These are phyloP conservation scores for Trissonchulus latispiculum DNA, from an alignment of 2,888 invertebrate genomes.

Conservation along the genomic window DNA sequence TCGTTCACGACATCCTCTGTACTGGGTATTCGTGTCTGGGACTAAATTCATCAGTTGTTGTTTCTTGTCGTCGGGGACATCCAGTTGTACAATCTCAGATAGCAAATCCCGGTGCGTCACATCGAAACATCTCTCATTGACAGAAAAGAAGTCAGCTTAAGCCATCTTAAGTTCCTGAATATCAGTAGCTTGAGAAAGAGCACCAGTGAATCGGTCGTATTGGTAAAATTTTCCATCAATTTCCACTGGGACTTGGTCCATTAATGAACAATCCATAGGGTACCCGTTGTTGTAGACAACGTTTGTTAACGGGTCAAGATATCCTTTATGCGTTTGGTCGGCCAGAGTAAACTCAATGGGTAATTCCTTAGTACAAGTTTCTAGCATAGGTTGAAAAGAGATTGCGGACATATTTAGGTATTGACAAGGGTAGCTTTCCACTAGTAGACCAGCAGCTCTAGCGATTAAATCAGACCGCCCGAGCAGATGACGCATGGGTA, in stretches of 20 bases:
- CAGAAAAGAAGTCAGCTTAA: too few relatives aligned
- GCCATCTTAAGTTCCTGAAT: not conserved
- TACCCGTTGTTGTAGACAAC: too few relatives aligned
- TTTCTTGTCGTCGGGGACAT: too few relatives aligned
- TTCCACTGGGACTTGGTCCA: not conserved
- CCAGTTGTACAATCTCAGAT: too few relatives aligned
- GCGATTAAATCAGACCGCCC: not conserved
- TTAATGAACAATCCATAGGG: too few relatives aligned
- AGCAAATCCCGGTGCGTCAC: too few relatives aligned
- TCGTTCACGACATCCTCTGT: too few relatives aligned
- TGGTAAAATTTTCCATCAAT: not conserved
- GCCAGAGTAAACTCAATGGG: not conserved
- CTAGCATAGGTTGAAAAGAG: not conserved
- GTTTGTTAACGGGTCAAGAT: slow-evolving; percentile 1
- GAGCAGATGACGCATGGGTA: not conserved
- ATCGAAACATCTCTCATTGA: too few relatives aligned
- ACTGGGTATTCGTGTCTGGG: too few relatives aligned
- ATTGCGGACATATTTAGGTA: not conserved
- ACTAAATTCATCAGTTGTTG: too few relatives aligned
- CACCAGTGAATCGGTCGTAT: not conserved
- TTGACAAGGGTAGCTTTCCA: not conserved
- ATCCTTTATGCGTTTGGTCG: not conserved
- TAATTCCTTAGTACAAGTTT: not conserved
- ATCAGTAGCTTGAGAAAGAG: not conserved
- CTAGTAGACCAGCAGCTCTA: not conserved